phyloP scores from a whole-genome alignment of 2,113 vertebrate genomes.

The Ictalurus furcatus region DNA sequence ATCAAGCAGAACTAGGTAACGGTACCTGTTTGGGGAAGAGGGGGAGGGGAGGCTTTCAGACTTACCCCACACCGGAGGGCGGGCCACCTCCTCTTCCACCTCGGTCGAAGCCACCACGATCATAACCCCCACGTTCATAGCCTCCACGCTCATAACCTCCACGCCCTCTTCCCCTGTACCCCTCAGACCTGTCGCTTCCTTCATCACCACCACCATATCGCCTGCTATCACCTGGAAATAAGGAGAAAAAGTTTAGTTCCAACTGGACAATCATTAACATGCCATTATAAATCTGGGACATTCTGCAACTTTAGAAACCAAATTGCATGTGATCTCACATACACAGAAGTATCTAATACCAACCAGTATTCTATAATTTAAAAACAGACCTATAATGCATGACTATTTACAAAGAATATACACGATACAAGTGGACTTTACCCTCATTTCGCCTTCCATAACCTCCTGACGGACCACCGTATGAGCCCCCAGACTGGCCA shows the following conservation, averaged over 20 bases:
- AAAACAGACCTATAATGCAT: neutral
- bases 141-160: constrained; percentile 64
- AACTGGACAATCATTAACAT: neutral
- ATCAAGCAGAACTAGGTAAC: constrained; percentile 24
- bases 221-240: constrained; percentile 64
- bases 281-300: neutral
- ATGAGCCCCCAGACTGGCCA: constrained; percentile 50
- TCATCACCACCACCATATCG: constrained; percentile 73
- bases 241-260: neutral
- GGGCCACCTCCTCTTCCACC: constrained; percentile 68
- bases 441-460: constrained; percentile 73
- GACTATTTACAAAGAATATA: neutral
- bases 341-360: neutral
- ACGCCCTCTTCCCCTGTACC: constrained; percentile 73
- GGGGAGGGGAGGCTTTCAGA: constrained; percentile 66
- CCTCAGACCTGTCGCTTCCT: constrained; percentile 69
- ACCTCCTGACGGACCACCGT: constrained; percentile 56
- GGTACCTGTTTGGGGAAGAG: constrained; percentile 68
- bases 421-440: constrained; percentile 44
- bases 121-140: constrained; percentile 66
- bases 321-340: neutral
- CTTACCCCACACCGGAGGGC: constrained; percentile 80
- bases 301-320: neutral
- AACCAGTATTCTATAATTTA: neutral
- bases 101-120: constrained; percentile 63